These are phyloP conservation scores for Ceryle rudis DNA, from an alignment of 2,797 vertebrate genomes.

Conservation along the genomic window DNA sequence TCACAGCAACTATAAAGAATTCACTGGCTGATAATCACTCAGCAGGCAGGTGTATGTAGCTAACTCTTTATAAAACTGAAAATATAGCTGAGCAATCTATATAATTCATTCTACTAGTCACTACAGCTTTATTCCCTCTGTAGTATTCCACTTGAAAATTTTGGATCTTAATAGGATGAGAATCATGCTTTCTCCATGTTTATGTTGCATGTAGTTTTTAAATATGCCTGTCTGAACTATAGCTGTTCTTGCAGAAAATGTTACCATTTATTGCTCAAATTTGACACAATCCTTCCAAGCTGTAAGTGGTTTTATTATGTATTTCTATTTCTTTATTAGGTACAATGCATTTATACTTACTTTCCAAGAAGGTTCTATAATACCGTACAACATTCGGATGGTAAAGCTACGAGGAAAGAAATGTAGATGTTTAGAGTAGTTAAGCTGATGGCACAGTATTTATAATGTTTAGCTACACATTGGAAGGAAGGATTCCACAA, in stretches of 20 bases:
- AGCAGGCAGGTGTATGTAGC: not conserved
- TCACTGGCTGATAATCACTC: not conserved
- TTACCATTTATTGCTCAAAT: not conserved
- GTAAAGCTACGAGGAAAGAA: slow-evolving; percentile 81
- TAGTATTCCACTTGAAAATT: not conserved
- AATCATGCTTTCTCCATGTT: not conserved
- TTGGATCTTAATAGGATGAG: not conserved
- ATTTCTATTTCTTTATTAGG: not conserved
- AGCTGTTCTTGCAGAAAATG: not conserved
- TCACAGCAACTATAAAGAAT: not conserved
- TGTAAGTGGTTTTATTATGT: not conserved
- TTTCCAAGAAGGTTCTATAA: slow-evolving; percentile 93
- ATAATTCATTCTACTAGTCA: not conserved
- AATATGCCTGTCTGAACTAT: not conserved
- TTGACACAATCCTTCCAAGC: not conserved
- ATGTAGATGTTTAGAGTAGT: not conserved
- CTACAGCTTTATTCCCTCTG: not conserved
- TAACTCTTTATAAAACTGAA: not conserved
- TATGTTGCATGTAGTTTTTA: not conserved
- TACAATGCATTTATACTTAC: slow-evolving; percentile 76
- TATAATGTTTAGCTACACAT: not conserved
- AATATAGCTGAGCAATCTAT: not conserved
- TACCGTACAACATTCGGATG: slow-evolving; percentile 92
- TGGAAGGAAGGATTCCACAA: not conserved
- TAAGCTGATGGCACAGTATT: not conserved